Conservation (phyloP, 2,797 vertebrate genomes). For the Brachyalestes nurse region DNA sequence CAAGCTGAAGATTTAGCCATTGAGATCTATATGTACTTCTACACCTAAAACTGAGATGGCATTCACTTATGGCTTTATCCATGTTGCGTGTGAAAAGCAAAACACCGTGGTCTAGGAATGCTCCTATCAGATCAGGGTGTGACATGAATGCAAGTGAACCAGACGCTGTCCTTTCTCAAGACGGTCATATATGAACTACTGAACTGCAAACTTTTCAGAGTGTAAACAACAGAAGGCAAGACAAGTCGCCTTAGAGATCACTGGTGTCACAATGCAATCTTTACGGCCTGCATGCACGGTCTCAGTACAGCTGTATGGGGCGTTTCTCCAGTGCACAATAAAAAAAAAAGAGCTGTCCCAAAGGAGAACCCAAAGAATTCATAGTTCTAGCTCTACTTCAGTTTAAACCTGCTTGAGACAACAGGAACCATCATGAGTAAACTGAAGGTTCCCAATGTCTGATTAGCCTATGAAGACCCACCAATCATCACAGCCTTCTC, state of each 20-base stretch:
- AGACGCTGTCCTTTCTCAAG: neutral
- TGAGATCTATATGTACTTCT: neutral
- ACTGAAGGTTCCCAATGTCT: too few species aligned
- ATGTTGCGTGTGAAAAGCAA: conserved; percentile 31
- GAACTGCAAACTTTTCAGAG: neutral
- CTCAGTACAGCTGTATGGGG: neutral
- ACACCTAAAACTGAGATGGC: neutral
- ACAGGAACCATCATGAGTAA: too few species aligned
- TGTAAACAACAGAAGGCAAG: neutral
- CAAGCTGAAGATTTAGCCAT: neutral
- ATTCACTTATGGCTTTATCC: neutral
- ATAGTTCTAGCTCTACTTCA: too few species aligned
- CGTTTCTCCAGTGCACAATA: too few species aligned
- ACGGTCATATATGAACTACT: conserved; percentile 19
- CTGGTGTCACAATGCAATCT: neutral
- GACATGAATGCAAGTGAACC: conserved; percentile 24
- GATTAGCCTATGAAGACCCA: too few species aligned
- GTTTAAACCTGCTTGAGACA: too few species aligned
- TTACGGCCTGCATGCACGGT: neutral
- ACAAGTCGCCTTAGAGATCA: neutral
- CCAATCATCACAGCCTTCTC: too few species aligned
- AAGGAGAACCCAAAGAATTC: too few species aligned
- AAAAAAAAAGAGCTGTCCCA: too few species aligned
- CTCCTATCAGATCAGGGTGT: conserved; percentile 37
- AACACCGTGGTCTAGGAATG: conserved; percentile 40